Evolutionary conservation across 2,113 vertebrate species (phyloP), one percentile per base, ranked within the genome.

Genomic region (Coracopsis vasa): DNA sequence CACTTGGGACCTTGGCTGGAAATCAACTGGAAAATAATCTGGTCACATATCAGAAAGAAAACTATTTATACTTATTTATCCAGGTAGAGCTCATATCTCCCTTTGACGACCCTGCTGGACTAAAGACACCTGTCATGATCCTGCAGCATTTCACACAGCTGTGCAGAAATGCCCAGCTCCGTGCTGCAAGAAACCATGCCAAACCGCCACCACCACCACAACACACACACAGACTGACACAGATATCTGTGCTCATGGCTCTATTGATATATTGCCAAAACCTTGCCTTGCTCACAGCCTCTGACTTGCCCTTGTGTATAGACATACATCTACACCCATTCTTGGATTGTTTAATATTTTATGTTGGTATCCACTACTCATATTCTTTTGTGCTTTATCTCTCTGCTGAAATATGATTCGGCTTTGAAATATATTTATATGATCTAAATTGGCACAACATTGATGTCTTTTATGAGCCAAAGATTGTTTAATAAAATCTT

Each of bases 11-110:
- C 97, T 96, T 94, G 97, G 97, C 97, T 98, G 97, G 98, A 98
- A 98, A 98, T 98, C 98, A 98, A 98, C 97, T 98, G 98, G 98
- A 98, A 98, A 98, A 98, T 98, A 98, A 98, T 98, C 98, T 53
- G 91, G 98, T 98, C 98, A 98, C 98, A 98, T 98, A 98, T 97
- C 97, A 98, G 97, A 98, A 98, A 96, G 97, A 98, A 97, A 97
- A 98, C 97, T 98, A 98, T 98, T 97, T 98, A 97, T 98, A 98
- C 97, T 98, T 98, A 98, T 98, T 97, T 97, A 97, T 86, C 81
- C 96, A 97, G 98, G 97, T 97, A 95, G 58, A 93, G 88, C 96
- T 90, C 92, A 16, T 85, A 86, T 79, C 72, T 95, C 65, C 91
- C 86, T 89, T 88, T 77, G 28, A 75, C 4, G 10, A n/a, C 16